These are phyloP conservation scores for Mercenaria mercenaria DNA, from an alignment of 1,140 invertebrate genomes.

Conservation along the genomic window DNA sequence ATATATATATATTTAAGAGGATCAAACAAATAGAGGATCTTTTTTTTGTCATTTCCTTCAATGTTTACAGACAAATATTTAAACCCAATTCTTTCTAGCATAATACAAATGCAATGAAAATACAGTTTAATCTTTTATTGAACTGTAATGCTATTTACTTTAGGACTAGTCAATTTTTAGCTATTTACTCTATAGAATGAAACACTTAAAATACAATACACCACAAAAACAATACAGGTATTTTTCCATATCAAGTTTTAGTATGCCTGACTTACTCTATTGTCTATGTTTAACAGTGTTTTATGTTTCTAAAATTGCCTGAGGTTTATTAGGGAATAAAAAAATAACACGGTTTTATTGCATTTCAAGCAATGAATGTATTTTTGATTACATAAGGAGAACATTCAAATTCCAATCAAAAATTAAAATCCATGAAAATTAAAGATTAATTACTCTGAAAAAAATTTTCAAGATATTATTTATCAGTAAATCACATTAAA, in stretches of 20 bases:
- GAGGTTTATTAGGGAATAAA: not conserved
- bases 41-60: not conserved
- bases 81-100: slow-evolving; percentile 10
- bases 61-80: slow-evolving; percentile 25
- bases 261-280: slow-evolving; percentile 7
- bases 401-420: too few species aligned
- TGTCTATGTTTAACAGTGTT: slow-evolving; percentile 10
- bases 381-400: too few species aligned
- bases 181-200: not conserved
- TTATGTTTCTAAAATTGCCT: not conserved
- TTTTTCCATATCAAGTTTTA: slow-evolving; percentile 32
- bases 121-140: slow-evolving; percentile 35
- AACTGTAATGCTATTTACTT: slow-evolving; percentile 48
- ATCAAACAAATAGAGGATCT: not conserved
- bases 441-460: too few species aligned
- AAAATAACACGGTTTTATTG: too few species aligned
- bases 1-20: not conserved
- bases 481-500: too few species aligned
- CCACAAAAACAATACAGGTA: slow-evolving; percentile 20
- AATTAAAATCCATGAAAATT: too few species aligned
- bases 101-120: slow-evolving; percentile 33
- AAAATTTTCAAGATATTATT: too few species aligned
- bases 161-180: slow-evolving; percentile 30
- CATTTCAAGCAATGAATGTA: too few species aligned
- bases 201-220: slow-evolving; percentile 34